Percentiles rank a stretch among this genome's conserved stretches.
Conservation (phyloP, 1,140 invertebrate genomes). For the Nomia melanderi region DNA sequence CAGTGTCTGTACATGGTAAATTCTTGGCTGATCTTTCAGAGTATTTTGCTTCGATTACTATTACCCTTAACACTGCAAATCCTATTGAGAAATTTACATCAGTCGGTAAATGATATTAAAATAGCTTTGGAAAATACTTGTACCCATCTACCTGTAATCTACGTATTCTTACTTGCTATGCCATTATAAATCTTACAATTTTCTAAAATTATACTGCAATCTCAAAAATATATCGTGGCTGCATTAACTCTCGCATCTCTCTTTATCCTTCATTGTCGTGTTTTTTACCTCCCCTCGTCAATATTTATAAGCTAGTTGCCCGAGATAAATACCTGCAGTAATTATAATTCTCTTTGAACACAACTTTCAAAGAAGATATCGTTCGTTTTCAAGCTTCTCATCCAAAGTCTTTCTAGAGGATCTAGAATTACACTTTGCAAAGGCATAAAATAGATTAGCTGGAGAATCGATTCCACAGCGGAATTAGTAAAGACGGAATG, state of each 20-base stretch:
- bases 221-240: slow-evolving; percentile 80
- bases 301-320: slow-evolving; percentile 42
- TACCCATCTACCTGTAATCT: slow-evolving; percentile 69
- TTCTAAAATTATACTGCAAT: slow-evolving; percentile 79
- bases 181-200: slow-evolving; percentile 79
- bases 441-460: slow-evolving; percentile 67
- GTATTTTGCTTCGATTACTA: not conserved
- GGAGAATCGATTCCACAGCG: slow-evolving; percentile 61
- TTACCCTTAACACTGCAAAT: slow-evolving; percentile 16
- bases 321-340: slow-evolving; percentile 45
- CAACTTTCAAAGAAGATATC: slow-evolving; percentile 41
- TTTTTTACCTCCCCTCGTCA: slow-evolving; percentile 34
- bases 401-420: slow-evolving; percentile 45
- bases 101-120: slow-evolving; percentile 40
- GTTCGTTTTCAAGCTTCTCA: slow-evolving; percentile 41
- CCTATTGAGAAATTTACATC: slow-evolving; percentile 30
- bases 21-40: not conserved
- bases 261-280: slow-evolving; percentile 36
- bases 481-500: slow-evolving; percentile 69
- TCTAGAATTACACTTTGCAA: slow-evolving; percentile 68
- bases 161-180: slow-evolving; percentile 68
- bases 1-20: not conserved
- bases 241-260: slow-evolving; percentile 61
- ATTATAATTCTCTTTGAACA: slow-evolving; percentile 46
- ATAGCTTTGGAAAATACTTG: slow-evolving; percentile 45